Conservation (phyloP, 2,797 vertebrate species). For the Lerista edwardsae region DNA sequence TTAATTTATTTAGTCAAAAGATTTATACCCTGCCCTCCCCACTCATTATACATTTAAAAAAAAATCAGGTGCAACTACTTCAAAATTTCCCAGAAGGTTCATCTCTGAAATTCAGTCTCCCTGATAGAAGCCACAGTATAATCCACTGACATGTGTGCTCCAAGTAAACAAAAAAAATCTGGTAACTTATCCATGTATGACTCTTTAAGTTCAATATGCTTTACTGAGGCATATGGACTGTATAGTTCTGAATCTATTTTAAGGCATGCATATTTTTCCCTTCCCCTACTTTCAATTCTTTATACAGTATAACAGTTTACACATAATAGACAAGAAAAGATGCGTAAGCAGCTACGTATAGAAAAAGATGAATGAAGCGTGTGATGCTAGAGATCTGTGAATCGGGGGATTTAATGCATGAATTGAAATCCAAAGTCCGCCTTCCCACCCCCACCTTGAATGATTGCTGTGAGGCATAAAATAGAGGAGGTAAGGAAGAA, state of each 20-base stretch:
- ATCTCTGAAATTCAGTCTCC: background rate
- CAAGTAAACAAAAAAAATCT: background rate
- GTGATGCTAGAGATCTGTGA: constrained; percentile 73
- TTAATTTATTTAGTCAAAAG: background rate
- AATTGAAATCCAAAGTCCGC: constrained; percentile 63
- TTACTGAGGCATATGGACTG: background rate
- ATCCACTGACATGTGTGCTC: background rate
- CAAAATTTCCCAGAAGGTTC: background rate
- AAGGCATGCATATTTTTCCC: constrained; percentile 1
- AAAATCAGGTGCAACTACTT: background rate
- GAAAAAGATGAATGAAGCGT: constrained; percentile 73
- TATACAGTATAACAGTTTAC: constrained; percentile 37
- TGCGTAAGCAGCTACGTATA: constrained; percentile 66
- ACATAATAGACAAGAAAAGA: constrained; percentile 64
- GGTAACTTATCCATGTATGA: background rate
- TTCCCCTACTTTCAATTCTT: constrained; percentile 17
- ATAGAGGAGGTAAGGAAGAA: constrained; percentile 51
- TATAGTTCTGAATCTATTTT: too few species aligned
- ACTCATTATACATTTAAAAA: too few species aligned
- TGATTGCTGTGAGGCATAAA: constrained; percentile 57
- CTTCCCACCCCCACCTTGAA: constrained; percentile 19
- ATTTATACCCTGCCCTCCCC: too few species aligned
- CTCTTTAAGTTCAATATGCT: background rate
- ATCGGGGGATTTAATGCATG: constrained; percentile 66
- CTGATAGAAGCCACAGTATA: background rate